Percentiles rank a stretch among this genome's conserved stretches.
phyloP scores from a whole-genome alignment of 2,888 invertebrate species.

The Byasa hedistus region DNA sequence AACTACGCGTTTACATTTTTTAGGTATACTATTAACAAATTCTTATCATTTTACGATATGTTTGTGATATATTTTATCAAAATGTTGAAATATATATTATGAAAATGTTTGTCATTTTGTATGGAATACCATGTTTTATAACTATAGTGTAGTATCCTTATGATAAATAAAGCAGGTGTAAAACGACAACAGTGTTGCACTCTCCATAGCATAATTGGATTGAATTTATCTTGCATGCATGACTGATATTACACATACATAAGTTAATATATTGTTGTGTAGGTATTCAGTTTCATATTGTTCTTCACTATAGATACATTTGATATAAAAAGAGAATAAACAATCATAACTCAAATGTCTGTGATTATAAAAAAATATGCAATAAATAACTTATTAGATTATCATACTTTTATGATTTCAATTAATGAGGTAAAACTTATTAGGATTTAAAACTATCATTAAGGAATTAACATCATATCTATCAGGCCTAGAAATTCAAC shows the following conservation, averaged over 20 bases:
- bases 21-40: background rate
- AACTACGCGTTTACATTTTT: slow-evolving; percentile 32
- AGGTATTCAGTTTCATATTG: background rate
- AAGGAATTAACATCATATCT: no score
- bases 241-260: slow-evolving; percentile 18
- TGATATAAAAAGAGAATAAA: no score
- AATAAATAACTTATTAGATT: no score
- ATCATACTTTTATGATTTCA: no score
- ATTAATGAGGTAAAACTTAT: no score
- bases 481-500: no score
- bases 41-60: background rate
- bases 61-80: background rate
- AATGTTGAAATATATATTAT: no score
- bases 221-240: slow-evolving; percentile 32
- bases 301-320: background rate
- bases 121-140: background rate
- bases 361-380: no score
- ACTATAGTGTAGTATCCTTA: background rate
- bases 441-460: no score
- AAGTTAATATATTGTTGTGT: background rate
- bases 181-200: slow-evolving; percentile 23
- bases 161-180: slow-evolving; percentile 11
- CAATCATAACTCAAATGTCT: no score
- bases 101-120: background rate
- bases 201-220: slow-evolving; percentile 45